phyloP scores from a whole-genome alignment of 2,888 invertebrate species.

The Neuroscelio doddi region DNA sequence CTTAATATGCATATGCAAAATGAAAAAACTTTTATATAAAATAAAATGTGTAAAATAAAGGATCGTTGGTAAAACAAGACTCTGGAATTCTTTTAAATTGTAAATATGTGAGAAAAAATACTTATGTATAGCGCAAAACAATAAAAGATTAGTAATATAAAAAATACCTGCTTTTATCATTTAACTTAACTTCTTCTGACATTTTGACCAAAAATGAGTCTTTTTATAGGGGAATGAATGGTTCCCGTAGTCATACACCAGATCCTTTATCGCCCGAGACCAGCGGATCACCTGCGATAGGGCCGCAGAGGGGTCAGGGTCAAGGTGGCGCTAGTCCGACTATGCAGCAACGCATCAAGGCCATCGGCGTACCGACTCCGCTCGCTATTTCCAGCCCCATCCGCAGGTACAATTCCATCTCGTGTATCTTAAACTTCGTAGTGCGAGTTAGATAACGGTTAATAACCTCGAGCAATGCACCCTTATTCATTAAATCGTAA shows the following conservation, averaged over 20 bases:
- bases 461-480: constrained; percentile 12
- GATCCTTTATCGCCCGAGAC: constrained; percentile 77
- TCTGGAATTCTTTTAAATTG: too few relatives aligned
- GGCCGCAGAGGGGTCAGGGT: constrained; percentile 66
- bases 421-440: background rate
- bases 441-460: background rate
- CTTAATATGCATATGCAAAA: too few relatives aligned
- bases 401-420: constrained; percentile 81
- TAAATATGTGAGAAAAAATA: too few relatives aligned
- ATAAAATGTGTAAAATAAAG: too few relatives aligned
- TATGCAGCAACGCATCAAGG: constrained; percentile 92
- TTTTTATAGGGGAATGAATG: constrained; percentile 75
- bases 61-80: too few relatives aligned
- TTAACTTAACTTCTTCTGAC: too few relatives aligned
- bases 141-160: too few relatives aligned
- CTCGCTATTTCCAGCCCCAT: constrained; percentile 90
- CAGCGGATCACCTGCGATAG: constrained; percentile 70
- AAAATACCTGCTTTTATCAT: too few relatives aligned
- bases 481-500: background rate
- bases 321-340: constrained; percentile 82
- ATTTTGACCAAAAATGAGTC: constrained; percentile 13
- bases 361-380: constrained; percentile 91
- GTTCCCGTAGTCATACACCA: constrained; percentile 77
- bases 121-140: too few relatives aligned
- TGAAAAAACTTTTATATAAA: too few relatives aligned